phyloP scores from a whole-genome alignment of 2,113 vertebrate species.

The Nerophis lumbriciformis region DNA sequence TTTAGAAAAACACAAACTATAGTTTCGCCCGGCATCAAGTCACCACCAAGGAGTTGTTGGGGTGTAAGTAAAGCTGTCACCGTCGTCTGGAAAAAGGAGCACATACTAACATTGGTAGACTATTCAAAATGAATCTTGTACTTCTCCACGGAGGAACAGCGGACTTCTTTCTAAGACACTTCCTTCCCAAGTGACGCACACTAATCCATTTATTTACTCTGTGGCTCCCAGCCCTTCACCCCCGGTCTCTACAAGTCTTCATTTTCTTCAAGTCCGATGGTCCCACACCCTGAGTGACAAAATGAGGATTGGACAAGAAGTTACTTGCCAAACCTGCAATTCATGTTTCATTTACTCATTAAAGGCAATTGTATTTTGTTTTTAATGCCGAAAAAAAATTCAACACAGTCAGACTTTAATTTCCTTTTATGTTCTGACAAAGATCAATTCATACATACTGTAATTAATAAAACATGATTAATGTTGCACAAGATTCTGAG shows the following conservation, averaged over 20 bases:
- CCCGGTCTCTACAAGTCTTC: not conserved
- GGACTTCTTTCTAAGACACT: conserved; percentile 40
- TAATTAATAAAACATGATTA: too few relatives aligned
- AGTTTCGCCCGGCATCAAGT: not conserved
- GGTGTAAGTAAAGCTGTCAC: conserved; percentile 11
- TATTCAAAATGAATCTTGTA: conserved; percentile 19
- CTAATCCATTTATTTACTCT: conserved; percentile 77
- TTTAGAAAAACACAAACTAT: not conserved
- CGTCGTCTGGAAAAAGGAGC: conserved; percentile 14
- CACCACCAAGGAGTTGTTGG: conserved; percentile 1
- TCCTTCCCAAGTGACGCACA: conserved; percentile 45
- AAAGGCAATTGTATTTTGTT: too few relatives aligned
- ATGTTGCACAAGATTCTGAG: too few relatives aligned
- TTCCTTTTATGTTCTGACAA: too few relatives aligned
- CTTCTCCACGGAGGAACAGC: conserved; percentile 29
- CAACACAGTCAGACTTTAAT: too few relatives aligned
- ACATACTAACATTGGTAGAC: conserved; percentile 16
- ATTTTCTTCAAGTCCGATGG: too few relatives aligned
- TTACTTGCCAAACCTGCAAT: not conserved
- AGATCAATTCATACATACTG: too few relatives aligned
- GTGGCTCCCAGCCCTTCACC: conserved; percentile 31
- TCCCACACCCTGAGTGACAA: too few relatives aligned
- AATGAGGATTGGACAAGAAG: not conserved
- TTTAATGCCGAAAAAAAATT: too few relatives aligned
- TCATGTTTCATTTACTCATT: too few relatives aligned